phyloP scores from a whole-genome alignment of 2,113 vertebrate species.

The Callospermophilus lateralis region DNA sequence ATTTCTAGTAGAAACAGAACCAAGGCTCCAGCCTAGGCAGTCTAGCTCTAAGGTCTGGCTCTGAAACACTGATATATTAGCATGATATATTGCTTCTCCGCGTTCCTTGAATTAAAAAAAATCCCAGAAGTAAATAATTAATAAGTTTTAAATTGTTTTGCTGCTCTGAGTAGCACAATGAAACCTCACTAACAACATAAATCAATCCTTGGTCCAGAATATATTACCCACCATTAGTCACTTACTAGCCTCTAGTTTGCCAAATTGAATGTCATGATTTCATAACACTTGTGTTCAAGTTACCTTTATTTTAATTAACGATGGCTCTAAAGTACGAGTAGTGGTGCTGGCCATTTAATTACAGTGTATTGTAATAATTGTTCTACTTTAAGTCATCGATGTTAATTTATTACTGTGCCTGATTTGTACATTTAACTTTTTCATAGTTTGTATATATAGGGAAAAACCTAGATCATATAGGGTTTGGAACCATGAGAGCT shows the following conservation, averaged over 20 bases:
- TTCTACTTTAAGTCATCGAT: not conserved
- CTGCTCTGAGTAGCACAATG: no score
- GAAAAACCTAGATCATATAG: not conserved
- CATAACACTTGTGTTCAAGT: no score
- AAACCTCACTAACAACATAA: no score
- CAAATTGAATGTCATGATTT: no score
- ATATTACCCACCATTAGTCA: no score
- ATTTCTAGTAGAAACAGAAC: not conserved
- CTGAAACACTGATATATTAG: not conserved
- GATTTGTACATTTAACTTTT: not conserved
- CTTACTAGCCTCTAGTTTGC: no score
- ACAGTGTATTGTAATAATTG: not conserved
- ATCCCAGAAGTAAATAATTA: no score
- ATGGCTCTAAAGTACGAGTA: no score
- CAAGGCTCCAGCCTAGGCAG: not conserved
- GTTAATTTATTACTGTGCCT: not conserved
- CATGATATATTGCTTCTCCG: not conserved
- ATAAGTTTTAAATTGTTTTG: no score
- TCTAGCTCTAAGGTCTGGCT: not conserved
- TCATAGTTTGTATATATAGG: not conserved
- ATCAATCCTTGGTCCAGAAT: no score
- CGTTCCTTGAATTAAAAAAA: not conserved
- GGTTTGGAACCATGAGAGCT: not conserved
- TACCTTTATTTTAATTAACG: not conserved
- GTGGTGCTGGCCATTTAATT: not conserved